Base-by-base conservation (phyloP, 1,140 invertebrate species). In the Ridgeia piscesae region DNA sequence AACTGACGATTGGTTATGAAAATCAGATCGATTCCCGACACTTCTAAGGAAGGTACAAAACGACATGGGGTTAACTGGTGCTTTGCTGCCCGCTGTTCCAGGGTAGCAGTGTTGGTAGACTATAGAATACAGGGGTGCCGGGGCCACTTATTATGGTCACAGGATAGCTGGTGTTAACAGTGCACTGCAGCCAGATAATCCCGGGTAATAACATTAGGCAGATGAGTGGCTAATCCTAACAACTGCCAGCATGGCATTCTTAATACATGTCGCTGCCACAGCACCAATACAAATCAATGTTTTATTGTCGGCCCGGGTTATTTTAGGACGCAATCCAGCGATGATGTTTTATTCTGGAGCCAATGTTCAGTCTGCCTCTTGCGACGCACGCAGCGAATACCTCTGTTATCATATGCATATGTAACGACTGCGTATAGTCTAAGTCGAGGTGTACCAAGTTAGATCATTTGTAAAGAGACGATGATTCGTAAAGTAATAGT, bases 271-370 rank as follows among this genome's bases (percentile, higher is more conserved):
- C 17, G 6, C 58, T 17, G 58, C 58, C 42, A 1, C 0, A 2
- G 58, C 58, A 17, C 58, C 58, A 77, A 77, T 77, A 77, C 58
- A 77, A 77, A 77, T 77, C 58, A 77, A 77, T 77, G 58, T 77
- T 77, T 77, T 77, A 77, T 77, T 77, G 58, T 77, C 58, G 58
- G 58, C 58, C 27, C 14, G 17, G 14, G 58, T 21, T 77, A 77
- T 77, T 77, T 77, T 77, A 77, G 58, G 58, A 77, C 2, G 58
- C 58, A 77, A 77, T 77, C 58, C 58, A 77, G 58, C 58, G 58
- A 77, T 77, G 58, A 77, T 77, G 58, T 77, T 27, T 77, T 77
- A 77, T 77, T 77, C 58, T 77, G 58, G 58, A 77, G 58, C 58
- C 58, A 77, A 77, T 21, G 27, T 77, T 9, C 27, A 77, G 58